Conservation (phyloP, 2,888 invertebrate species). For the Ochropacha duplaris region DNA sequence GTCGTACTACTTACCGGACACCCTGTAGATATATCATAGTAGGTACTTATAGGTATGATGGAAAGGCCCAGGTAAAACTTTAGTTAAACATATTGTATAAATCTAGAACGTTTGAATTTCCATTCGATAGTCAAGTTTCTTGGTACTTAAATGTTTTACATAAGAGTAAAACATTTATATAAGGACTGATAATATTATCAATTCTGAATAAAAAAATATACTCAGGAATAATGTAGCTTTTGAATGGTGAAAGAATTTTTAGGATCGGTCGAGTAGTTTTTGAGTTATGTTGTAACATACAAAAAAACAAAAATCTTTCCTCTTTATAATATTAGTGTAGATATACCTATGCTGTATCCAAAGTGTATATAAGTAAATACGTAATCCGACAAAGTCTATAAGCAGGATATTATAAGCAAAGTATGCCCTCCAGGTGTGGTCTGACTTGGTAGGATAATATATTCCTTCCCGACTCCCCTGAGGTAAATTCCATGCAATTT, state of each 20-base stretch:
- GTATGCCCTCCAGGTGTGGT: neutral
- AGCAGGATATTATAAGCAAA: neutral
- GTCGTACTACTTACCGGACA: too few species aligned
- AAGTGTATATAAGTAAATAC: neutral
- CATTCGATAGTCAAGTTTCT: neutral
- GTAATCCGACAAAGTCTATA: neutral
- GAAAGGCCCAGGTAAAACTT: slow-evolving; percentile 17
- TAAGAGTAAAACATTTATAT: neutral
- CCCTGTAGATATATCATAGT: too few species aligned
- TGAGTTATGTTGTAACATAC: too few species aligned
- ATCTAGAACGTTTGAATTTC: neutral
- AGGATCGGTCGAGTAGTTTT: too few species aligned
- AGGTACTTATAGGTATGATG: slow-evolving; percentile 4
- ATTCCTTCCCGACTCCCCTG: slow-evolving; percentile 31
- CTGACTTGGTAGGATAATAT: slow-evolving; percentile 43
- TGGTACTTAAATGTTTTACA: neutral
- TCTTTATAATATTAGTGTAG: too few species aligned
- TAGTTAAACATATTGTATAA: slow-evolving; percentile 15
- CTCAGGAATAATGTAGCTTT: too few species aligned
- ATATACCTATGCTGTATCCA: neutral
- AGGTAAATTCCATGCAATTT: slow-evolving; percentile 28
- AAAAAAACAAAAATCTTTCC: too few species aligned
- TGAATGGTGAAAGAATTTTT: too few species aligned
- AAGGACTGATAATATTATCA: too few species aligned
- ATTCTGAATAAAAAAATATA: too few species aligned